Percentiles rank a stretch among this genome's conserved stretches.
phyloP scores from a whole-genome alignment of 2,888 invertebrate species.

The Trissolcus brochymenae region DNA sequence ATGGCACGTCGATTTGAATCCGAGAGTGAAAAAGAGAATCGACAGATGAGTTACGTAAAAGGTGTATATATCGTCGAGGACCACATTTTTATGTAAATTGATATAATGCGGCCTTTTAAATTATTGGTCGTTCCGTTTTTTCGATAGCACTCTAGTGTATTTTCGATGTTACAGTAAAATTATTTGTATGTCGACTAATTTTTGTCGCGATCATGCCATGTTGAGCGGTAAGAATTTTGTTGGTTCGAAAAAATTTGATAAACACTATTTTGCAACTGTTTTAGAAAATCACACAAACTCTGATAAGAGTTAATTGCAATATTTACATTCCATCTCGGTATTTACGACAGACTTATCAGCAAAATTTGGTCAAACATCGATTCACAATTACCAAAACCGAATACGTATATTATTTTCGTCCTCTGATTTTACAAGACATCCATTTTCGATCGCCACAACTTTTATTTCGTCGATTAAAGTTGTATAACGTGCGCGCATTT shows the following conservation, averaged over 20 bases:
- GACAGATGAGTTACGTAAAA: slow-evolving; percentile 43
- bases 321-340: slow-evolving; percentile 23
- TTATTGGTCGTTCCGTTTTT: slow-evolving; percentile 39
- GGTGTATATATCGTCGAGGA: slow-evolving; percentile 15
- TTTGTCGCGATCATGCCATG: too few relatives aligned
- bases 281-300: background rate
- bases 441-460: slow-evolving; percentile 8
- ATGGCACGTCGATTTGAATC: slow-evolving; percentile 22
- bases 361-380: slow-evolving; percentile 20
- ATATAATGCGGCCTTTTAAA: slow-evolving; percentile 25
- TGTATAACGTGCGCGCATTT: background rate
- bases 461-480: too few relatives aligned
- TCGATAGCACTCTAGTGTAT: slow-evolving; percentile 26
- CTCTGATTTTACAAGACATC: slow-evolving; percentile 6
- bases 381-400: slow-evolving; percentile 33
- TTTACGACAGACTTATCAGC: slow-evolving; percentile 30
- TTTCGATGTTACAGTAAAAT: slow-evolving; percentile 53
- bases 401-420: background rate
- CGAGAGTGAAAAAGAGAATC: slow-evolving; percentile 32
- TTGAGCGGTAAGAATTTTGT: too few relatives aligned
- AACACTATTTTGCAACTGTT: slow-evolving; percentile 1
- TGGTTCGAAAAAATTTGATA: slow-evolving; percentile 4
- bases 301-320: slow-evolving; percentile 29
- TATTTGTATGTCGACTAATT: slow-evolving; percentile 50
- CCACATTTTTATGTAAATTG: slow-evolving; percentile 50